Conservation (phyloP, 2,888 invertebrate species). For the Caenorhabditis doughertyi region DNA sequence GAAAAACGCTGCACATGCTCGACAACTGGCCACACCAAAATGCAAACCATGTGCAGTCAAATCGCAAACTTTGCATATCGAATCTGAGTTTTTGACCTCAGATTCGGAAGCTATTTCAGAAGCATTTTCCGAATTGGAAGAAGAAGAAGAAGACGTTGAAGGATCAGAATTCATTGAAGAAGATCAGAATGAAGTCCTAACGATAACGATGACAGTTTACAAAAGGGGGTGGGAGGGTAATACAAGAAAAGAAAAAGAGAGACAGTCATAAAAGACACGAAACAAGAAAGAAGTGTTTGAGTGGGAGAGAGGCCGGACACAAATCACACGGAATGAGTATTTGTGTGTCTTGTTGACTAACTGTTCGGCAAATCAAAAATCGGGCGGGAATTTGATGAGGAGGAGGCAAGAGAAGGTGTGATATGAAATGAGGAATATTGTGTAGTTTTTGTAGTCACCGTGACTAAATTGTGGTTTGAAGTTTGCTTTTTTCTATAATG, state of each 20-base stretch:
- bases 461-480: too few species aligned
- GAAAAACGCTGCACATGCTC: constrained; percentile 56
- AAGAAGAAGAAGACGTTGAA: constrained; percentile 35
- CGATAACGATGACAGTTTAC: background rate
- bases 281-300: constrained; percentile 26
- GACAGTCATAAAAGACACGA: constrained; percentile 29
- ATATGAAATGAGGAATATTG: too few species aligned
- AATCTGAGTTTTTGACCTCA: background rate
- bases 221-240: background rate
- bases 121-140: too few species aligned
- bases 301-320: constrained; percentile 27
- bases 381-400: too few species aligned
- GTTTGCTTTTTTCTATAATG: too few species aligned
- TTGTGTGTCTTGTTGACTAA: constrained; percentile 31
- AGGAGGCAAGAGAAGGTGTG: too few species aligned
- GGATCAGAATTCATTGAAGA: constrained; percentile 46
- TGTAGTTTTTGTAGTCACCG: too few species aligned
- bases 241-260: too few species aligned
- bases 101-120: constrained; percentile 14
- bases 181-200: background rate
- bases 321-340: constrained; percentile 48
- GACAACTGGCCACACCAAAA: constrained; percentile 48
- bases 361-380: constrained; percentile 55
- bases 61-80: constrained; percentile 27
- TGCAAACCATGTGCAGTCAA: constrained; percentile 40